Percentiles rank a stretch among this genome's conserved stretches.
Evolutionary conservation across 2,797 vertebrate genomes (phyloP).

Genomic region (Epinephelus awoara): DNA sequence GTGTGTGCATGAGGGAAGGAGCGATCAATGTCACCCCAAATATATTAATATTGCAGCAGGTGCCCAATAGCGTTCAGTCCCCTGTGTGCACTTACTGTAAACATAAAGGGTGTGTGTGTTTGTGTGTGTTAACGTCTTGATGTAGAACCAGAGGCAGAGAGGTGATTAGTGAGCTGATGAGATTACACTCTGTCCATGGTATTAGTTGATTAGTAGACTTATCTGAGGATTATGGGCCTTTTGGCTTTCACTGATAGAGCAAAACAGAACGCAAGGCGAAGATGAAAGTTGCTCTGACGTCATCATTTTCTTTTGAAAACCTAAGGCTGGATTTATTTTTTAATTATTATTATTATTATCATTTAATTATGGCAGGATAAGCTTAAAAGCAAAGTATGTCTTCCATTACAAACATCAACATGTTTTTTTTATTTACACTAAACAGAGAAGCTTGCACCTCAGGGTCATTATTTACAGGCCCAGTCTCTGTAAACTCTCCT

Average conservation of each 20-base stretch:
- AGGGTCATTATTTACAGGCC: slow-evolving; percentile 68
- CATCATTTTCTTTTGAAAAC: slow-evolving; percentile 66
- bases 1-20: background rate
- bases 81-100: slow-evolving; percentile 34
- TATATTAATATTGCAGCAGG: slow-evolving; percentile 26
- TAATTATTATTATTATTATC: slow-evolving; percentile 62
- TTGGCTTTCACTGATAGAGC: slow-evolving; percentile 75
- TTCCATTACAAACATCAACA: slow-evolving; percentile 51
- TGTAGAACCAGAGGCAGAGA: slow-evolving; percentile 65
- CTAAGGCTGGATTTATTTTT: slow-evolving; percentile 35
- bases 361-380: slow-evolving; percentile 76
- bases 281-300: slow-evolving; percentile 71
- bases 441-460: slow-evolving; percentile 42
- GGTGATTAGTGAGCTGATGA: slow-evolving; percentile 78
- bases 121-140: slow-evolving; percentile 40
- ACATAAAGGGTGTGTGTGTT: slow-evolving; percentile 16
- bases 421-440: slow-evolving; percentile 37
- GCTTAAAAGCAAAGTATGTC: slow-evolving; percentile 63
- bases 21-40: slow-evolving; percentile 3
- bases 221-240: slow-evolving; percentile 79
- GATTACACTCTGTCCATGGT: slow-evolving; percentile 76
- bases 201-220: slow-evolving; percentile 82
- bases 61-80: slow-evolving; percentile 12
- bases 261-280: slow-evolving; percentile 61
- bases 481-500: slow-evolving; percentile 58